Base-by-base conservation (phyloP, 2,888 invertebrate species). In the Drosophila kokeensis region DNA sequence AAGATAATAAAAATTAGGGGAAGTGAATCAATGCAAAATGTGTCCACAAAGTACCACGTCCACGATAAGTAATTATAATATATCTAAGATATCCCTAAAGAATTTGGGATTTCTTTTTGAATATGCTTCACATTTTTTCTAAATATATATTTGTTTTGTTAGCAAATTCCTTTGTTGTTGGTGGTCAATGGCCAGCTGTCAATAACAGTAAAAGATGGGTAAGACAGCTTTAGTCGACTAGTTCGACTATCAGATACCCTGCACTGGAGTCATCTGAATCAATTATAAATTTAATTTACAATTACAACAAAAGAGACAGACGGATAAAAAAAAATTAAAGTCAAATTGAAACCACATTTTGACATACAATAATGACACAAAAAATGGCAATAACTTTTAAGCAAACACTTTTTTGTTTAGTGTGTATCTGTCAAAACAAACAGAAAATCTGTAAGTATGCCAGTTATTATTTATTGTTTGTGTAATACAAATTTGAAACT, bases 1-100 rank as follows among this genome's bases (percentile, higher is more conserved):
- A 81, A 79, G 82, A 79, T 77, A 77, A 72, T n/a, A 40, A 29
- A 63, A 65, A 30, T 54, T 54, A 40, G 49, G 32, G 45, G 58
- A 81, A 73, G 29, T 81, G 65, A 72, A 63, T 72, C 68, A 69
- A 69, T 62, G 54, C 32, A 24, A 42, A 71, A 48, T 38, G 10
- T 52, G 7, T 29, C 13, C 10, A 42, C 10, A 30, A 34, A 67
- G 24, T 45, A 45, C 45, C 7, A 4, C 8, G 18, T 18, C 36
- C 36, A 36, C 15, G 15, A 36, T 15, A 15, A 36, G 15, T 32
- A 32, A 18, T 38, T 8, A 8, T 18, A 18, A 18, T 38, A 38
- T 38, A 8, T 8, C 8, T 38, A 38, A 38, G 38, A 38, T 15
- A 45, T 45, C 13, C 7, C 24, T 15, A 15, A 45, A 24, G 21